These are phyloP conservation scores for Idaea straminata DNA, from an alignment of 2,888 invertebrate genomes.

Conservation along the genomic window DNA sequence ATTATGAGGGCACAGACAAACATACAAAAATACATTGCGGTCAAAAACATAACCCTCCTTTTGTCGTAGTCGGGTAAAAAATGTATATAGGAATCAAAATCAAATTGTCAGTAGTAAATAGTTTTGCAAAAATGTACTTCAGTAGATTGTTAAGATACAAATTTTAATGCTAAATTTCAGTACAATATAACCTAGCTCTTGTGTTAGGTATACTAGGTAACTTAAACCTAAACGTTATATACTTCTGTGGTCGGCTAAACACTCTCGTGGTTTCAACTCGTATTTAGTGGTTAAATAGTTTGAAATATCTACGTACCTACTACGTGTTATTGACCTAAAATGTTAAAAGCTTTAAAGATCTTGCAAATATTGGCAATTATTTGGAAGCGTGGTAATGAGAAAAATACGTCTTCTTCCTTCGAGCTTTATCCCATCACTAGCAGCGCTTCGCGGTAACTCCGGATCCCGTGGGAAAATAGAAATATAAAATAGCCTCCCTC, in stretches of 20 bases:
- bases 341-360: not conserved
- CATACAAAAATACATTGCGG: too few species aligned
- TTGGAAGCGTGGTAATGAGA: not conserved
- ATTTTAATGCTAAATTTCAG: not conserved
- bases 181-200: not conserved
- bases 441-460: too few species aligned
- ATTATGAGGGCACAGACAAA: too few species aligned
- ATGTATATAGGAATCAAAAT: too few species aligned
- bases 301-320: slow-evolving; percentile 21
- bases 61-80: too few species aligned
- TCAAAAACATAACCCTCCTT: too few species aligned
- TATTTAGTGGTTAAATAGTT: slow-evolving; percentile 48
- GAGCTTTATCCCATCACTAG: too few species aligned
- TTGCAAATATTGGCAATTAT: not conserved
- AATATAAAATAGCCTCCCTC: too few species aligned
- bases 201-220: slow-evolving; percentile 17
- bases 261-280: slow-evolving; percentile 34
- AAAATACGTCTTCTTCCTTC: not conserved
- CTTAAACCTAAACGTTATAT: slow-evolving; percentile 12
- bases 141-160: not conserved
- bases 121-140: not conserved
- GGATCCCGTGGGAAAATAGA: too few species aligned
- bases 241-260: slow-evolving; percentile 32
- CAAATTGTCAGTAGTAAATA: too few species aligned
- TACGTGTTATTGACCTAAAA: slow-evolving; percentile 34